Conservation (phyloP, 2,113 vertebrate genomes). For the Syrrhaptes paradoxus region DNA sequence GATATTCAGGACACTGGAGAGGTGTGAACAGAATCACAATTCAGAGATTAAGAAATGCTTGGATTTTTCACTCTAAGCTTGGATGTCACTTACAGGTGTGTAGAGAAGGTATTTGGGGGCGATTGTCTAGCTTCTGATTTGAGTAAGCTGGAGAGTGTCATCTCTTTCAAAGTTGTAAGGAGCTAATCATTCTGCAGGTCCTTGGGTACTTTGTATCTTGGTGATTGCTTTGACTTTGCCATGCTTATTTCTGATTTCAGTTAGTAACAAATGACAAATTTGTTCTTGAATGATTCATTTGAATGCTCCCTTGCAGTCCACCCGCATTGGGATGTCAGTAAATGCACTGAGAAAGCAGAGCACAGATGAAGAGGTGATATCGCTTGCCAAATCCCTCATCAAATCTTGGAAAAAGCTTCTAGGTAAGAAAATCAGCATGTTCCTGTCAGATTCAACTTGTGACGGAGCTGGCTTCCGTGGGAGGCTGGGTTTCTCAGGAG, state of each 20-base stretch:
- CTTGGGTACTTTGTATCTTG: neutral
- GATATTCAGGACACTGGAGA: neutral
- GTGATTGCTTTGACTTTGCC: neutral
- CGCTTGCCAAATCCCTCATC: constrained; percentile 92
- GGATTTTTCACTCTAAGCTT: neutral
- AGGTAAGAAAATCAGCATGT: constrained; percentile 69
- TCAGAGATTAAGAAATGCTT: neutral
- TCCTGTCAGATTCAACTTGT: neutral
- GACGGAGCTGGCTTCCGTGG: neutral
- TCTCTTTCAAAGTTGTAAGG: neutral
- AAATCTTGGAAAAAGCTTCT: constrained; percentile 97
- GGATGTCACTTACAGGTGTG: neutral
- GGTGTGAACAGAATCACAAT: neutral
- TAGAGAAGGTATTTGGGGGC: neutral
- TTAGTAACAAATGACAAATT: neutral
- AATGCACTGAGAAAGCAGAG: constrained; percentile 95
- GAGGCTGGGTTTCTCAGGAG: neutral
- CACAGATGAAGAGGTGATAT: constrained; percentile 91
- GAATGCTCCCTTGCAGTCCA: constrained; percentile 81
- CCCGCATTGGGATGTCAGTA: constrained; percentile 94
- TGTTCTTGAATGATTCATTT: neutral
- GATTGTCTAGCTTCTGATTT: neutral
- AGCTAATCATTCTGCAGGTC: neutral
- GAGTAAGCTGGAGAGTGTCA: neutral
- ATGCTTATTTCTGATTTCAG: neutral